Evolutionary conservation across 2,888 invertebrate species (phyloP), one percentile per base, ranked within the genome.

Genomic region (Drosophila affinis): DNA sequence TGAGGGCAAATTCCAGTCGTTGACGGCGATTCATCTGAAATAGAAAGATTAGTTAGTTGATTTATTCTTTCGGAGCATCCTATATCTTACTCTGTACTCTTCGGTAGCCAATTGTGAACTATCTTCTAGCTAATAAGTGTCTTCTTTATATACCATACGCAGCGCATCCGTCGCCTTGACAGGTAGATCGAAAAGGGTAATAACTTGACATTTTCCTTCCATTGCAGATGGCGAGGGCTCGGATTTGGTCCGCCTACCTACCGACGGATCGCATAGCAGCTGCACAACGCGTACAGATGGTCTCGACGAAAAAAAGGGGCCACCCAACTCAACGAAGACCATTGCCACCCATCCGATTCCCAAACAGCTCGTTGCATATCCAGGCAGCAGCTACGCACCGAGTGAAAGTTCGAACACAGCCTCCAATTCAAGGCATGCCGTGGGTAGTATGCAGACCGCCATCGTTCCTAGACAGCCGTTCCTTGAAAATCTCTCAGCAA

Each of bases 1-100:
- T 77, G 18, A 88, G 60, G 0, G 89, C 84, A 21, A 72, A 71
- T 27, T 88, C 86, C 9, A 84, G 65, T 9, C 84, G 77, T 55
- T 87, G 67, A 3, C 87, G 89, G 29, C 84, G 89, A 46, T 54
- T 65, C 14, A 59, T 57, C 85, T 88, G 12, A 2, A 58, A 18
- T n/a, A 17, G 0, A 27, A 5, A 0, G 18, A 48, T 2, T 24
- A 3, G 3, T 9, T 21, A 48, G 3, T 9, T 18, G 3, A 44
- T 3, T n/a, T 6, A 24, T 21, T n/a, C 39, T 34, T 27, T 12
- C 1, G n/a, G 2, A 6, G 1, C 1, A 9, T 39, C 10, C 7
- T 3, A 6, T 39, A 10, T 2, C 10, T 7, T n/a, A 74, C 87
- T 83, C 46, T 3, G 64, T 72, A 51, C 29, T 52, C 53, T 17